A percentile compares a stretch with the other conserved stretches of the same genome.
These are phyloP conservation scores for Zaprionus obscuricornis DNA, from an alignment of 2,888 invertebrate genomes.

Conservation along the genomic window DNA sequence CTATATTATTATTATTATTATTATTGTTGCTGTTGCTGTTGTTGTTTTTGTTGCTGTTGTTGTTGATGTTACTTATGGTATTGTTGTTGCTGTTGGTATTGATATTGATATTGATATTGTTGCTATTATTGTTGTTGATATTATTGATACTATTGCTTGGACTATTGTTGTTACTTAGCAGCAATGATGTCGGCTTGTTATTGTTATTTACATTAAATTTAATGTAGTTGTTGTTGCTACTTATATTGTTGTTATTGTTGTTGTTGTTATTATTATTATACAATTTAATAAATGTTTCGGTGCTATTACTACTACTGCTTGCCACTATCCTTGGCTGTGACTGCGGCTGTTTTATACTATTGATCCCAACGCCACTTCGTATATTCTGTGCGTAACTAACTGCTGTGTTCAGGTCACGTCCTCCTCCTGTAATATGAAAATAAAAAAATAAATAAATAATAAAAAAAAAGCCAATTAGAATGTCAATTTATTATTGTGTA, in stretches of 20 bases:
- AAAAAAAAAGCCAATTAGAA: no score
- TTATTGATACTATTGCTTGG: no score
- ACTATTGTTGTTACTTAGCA: conserved; percentile 38
- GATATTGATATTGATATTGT: conserved; percentile 19
- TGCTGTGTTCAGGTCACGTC: conserved; percentile 93
- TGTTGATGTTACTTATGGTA: neutral
- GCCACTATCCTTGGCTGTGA: conserved; percentile 8
- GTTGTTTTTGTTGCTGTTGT: conserved; percentile 2
- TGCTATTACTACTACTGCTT: conserved; percentile 43
- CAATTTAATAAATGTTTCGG: conserved; percentile 21
- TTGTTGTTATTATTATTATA: conserved; percentile 65
- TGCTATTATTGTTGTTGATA: conserved; percentile 16
- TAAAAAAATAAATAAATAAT: no score
- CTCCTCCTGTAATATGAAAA: conserved; percentile 87
- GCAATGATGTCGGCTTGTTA: conserved; percentile 28
- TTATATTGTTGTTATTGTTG: conserved; percentile 48
- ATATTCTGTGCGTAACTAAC: conserved; percentile 86
- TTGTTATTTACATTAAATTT: conserved; percentile 62
- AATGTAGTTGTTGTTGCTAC: conserved; percentile 80
- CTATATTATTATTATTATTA: no score
- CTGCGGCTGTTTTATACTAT: conserved; percentile 25
- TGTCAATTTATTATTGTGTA: neutral
- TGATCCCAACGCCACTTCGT: conserved; percentile 78
- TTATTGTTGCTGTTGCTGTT: neutral
- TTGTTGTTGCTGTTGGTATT: neutral